A percentile compares a stretch with the other conserved stretches of the same genome.
Conservation (phyloP, 2,797 vertebrate species). For the Strix occidentalis region DNA sequence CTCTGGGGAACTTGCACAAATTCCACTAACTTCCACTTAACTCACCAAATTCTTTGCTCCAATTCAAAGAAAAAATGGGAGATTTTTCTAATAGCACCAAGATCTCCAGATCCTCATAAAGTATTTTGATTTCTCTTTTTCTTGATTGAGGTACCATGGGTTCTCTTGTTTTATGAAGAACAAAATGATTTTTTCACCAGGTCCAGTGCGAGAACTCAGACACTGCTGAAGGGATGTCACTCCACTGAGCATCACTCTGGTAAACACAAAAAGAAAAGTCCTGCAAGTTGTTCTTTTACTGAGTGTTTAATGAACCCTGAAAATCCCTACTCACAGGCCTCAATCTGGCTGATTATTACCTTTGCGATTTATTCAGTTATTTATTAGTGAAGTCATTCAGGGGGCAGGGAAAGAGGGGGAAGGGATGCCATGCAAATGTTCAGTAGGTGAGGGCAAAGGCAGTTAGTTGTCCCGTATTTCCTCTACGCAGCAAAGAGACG, state of each 20-base stretch:
- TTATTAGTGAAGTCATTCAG: background rate
- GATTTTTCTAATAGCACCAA: background rate
- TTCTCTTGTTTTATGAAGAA: background rate
- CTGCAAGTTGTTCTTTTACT: background rate
- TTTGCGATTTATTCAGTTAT: background rate
- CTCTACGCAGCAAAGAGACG: background rate
- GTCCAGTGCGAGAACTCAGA: background rate
- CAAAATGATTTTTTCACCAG: background rate
- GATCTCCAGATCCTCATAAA: background rate
- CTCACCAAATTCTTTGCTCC: background rate
- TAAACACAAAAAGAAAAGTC: background rate
- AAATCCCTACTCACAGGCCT: background rate
- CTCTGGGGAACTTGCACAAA: slow-evolving; percentile 7
- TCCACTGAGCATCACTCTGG: background rate
- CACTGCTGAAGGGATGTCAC: background rate
- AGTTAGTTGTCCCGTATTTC: background rate
- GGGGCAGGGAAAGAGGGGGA: background rate
- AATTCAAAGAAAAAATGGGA: background rate
- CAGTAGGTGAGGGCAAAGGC: background rate
- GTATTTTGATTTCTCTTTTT: background rate
- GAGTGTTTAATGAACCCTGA: background rate
- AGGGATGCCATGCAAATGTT: background rate
- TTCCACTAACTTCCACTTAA: background rate
- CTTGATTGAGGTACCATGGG: background rate
- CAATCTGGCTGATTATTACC: slow-evolving; percentile 19